These are phyloP conservation scores for Zoanthus sansibaricus DNA, from an alignment of 92 coral and sea anemone species.

Conservation along the genomic window DNA sequence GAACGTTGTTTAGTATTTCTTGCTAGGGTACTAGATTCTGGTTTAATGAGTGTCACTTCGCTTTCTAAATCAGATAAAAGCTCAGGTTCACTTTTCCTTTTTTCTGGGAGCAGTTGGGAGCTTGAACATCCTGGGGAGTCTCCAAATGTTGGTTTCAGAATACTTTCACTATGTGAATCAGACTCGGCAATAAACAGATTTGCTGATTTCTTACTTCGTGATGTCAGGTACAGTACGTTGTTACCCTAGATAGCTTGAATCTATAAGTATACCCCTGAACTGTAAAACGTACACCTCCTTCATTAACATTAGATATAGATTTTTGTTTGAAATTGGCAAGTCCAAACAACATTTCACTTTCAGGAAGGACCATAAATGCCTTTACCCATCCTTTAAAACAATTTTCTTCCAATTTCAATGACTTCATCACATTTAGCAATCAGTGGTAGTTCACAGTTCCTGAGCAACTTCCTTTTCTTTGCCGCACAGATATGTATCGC, in stretches of 20 bases:
- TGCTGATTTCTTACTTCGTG: constrained; percentile 6
- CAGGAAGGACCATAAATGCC: neutral
- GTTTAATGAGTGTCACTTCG: neutral
- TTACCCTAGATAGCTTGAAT: constrained; percentile 1
- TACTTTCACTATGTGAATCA: constrained; percentile 1
- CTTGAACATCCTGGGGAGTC: constrained; percentile 10
- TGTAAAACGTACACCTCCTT: constrained; percentile 11
- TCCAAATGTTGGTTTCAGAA: constrained; percentile 2
- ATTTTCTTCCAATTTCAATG: constrained; percentile 27
- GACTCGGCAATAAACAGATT: neutral
- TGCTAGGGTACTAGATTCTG: constrained; percentile 2
- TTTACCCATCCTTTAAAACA: constrained; percentile 14
- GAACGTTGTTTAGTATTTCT: neutral
- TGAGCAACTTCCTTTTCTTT: constrained; percentile 56
- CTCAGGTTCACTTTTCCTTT: neutral
- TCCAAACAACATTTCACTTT: constrained; percentile 16
- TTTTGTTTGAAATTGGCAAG: constrained; percentile 17
- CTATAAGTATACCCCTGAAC: constrained; percentile 12
- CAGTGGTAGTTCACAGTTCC: constrained; percentile 42
- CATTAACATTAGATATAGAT: constrained; percentile 17
- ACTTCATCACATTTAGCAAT: constrained; percentile 49
- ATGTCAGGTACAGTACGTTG: neutral
- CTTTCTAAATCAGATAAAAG: constrained; percentile 4
- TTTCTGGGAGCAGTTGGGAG: constrained; percentile 8
- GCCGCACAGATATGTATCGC: constrained; percentile 38